Evolutionary conservation across 2,113 vertebrate species (phyloP), one percentile per base, ranked within the genome.

Genomic region (Anseranas semipalmata): DNA sequence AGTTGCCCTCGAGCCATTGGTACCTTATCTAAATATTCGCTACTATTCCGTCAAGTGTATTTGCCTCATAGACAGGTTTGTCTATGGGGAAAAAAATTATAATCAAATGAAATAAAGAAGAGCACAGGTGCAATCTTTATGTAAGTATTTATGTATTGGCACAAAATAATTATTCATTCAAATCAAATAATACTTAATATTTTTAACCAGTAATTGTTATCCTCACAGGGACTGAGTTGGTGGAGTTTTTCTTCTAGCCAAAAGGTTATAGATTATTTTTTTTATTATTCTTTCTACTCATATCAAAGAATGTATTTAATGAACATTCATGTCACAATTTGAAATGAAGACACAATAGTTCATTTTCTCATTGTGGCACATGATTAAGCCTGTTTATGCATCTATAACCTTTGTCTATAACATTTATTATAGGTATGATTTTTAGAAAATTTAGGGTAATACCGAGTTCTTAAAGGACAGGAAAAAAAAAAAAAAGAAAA

Each of bases 11-110:
- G 60, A 93, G 90, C 73, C 45, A 87, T 62, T 87, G 18, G 33
- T 96, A 88, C 85, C 76, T 96, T 94, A 90, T 93, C 79, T 93
- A 95, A 91, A 85, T 93, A 76, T 86, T 93, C 16, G 0, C 33
- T 75, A 89, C 65, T 85, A 50, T 74, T 95, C 85, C 94, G 58
- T 84, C 80, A 94, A 92, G 82, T 11, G 2, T 93, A 33, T 95
- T 95, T 89, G 60, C 68, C 81, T 93, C 65, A 82, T 63, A 62
- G 93, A 88, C 17, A 45, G 3, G 18, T 73, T 92, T 94, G 50
- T 94, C 89, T 91, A 1, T 85, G 43, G 82, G 85, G 85, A 95
- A 93, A 88, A 66, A 87, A 12, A 50, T 50, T 53, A 52, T 63
- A 93, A 95, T 83, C 53, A 96, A 73, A 91, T 63, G 10, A 72